Percentiles rank a stretch among this genome's conserved stretches.
These are phyloP conservation scores for Daboia siamensis DNA, from an alignment of 2,113 vertebrate species.

Conservation along the genomic window DNA sequence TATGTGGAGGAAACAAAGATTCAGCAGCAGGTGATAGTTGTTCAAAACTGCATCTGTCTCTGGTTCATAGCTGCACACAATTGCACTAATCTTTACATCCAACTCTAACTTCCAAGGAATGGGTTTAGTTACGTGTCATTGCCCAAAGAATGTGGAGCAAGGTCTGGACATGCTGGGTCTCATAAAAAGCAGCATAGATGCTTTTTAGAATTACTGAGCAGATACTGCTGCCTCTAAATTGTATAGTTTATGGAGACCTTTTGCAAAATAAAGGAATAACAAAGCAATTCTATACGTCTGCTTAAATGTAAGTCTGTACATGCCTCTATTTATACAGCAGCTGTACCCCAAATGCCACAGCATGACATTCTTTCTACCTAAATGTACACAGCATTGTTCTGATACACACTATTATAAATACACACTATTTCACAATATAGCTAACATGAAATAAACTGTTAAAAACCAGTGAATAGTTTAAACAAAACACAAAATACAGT, in stretches of 20 bases:
- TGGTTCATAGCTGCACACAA: not conserved
- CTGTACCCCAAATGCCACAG: not conserved
- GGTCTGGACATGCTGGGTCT: not conserved
- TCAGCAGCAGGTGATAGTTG: not conserved
- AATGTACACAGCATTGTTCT: not conserved
- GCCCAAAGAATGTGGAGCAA: not conserved
- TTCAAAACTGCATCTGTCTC: not conserved
- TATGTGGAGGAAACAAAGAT: not conserved
- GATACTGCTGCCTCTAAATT: not conserved
- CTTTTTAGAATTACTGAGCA: not conserved
- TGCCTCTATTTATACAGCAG: not conserved
- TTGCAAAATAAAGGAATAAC: not conserved
- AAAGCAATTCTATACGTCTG: not conserved
- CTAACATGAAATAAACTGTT: not conserved
- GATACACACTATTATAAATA: too few species aligned
- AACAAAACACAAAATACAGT: not conserved
- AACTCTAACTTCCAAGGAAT: not conserved
- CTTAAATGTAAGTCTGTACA: not conserved
- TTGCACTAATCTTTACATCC: not conserved
- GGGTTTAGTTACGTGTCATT: not conserved
- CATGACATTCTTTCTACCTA: not conserved
- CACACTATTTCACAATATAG: not conserved
- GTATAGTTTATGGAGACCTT: not conserved
- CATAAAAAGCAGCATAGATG: not conserved
- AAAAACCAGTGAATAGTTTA: not conserved